Evolutionary conservation across 1,140 invertebrate species (phyloP), one percentile per base, ranked within the genome.

Genomic region (Bursaphelenchus mucronatus): DNA sequence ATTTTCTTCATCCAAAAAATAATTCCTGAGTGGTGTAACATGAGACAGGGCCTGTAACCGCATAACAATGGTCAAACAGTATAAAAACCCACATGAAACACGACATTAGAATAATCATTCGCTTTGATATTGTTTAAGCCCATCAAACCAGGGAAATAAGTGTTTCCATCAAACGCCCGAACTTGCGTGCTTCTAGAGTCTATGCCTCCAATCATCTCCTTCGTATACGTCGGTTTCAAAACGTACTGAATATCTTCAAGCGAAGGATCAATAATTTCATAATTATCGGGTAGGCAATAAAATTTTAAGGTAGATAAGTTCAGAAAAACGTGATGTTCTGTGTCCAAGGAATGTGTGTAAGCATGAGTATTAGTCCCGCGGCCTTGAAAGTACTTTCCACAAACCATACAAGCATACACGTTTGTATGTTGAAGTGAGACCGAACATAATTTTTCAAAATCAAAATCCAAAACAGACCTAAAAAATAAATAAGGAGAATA

Each of bases 391-490:
- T 99, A 99, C 85, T 98, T 98, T 19, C 96, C 96, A 84, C 96
- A 99, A 2, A 99, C 93, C 43, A 99, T 85, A 82, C 96, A 99
- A n/a, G 94, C 95, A 83, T 99, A 99, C 21, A 98, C 94, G 86
- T 99, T 99, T 59, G 98, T 94, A 79, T 96, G 88, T 0, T 94
- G 97, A 49, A 99, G 82, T 3, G 94, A 97, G 19, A 99, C 89
- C 0, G 94, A 98, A 82, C 96, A 99, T 4, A 99, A 83, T 82
- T 99, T 99, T 82, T 99, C 96, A 86, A 99, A 99, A 85, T 99
- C 96, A 86, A 99, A 99, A 84, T 99, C 96, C 55, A 99, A 84
- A 70, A 97, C 88, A 81, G 94, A 91, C 74, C 86, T 86, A 71
- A 68, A 76, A 75, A 57, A 49, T 56, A 64, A 51, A 62, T 8